phyloP scores from a whole-genome alignment of 2,797 vertebrate genomes.

The Gephyroberyx darwinii region DNA sequence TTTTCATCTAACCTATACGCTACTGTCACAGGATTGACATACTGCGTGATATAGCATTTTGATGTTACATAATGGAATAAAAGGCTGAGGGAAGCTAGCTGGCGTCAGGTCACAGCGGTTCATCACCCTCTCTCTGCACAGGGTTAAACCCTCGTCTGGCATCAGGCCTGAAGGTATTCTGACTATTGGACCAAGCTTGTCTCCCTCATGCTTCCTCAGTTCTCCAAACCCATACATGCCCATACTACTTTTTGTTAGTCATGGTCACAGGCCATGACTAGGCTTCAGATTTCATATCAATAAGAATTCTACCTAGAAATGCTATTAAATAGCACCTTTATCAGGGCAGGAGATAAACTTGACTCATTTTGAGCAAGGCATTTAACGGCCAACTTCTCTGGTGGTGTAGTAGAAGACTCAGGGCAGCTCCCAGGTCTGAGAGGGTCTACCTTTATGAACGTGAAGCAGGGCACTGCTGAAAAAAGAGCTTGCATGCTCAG shows the following conservation, averaged over 20 bases:
- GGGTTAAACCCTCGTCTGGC: not conserved
- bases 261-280: not conserved
- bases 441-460: not conserved
- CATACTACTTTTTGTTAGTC: not conserved
- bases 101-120: not conserved
- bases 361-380: constrained; percentile 1
- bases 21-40: not conserved
- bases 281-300: not conserved
- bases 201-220: not conserved
- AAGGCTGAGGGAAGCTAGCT: not conserved
- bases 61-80: not conserved
- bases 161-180: constrained; percentile 21
- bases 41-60: not conserved
- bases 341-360: not conserved
- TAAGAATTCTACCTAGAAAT: not conserved
- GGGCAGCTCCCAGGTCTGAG: not conserved
- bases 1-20: not conserved
- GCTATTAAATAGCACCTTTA: not conserved
- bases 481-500: not conserved
- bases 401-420: not conserved
- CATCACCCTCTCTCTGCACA: not conserved
- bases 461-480: not conserved
- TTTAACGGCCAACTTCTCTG: not conserved
- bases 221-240: constrained; percentile 4
- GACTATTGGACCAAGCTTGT: no score